Evolutionary conservation across 2,888 invertebrate genomes (phyloP), one percentile per base, ranked within the genome.

Genomic region (Nomada ruficornis): DNA sequence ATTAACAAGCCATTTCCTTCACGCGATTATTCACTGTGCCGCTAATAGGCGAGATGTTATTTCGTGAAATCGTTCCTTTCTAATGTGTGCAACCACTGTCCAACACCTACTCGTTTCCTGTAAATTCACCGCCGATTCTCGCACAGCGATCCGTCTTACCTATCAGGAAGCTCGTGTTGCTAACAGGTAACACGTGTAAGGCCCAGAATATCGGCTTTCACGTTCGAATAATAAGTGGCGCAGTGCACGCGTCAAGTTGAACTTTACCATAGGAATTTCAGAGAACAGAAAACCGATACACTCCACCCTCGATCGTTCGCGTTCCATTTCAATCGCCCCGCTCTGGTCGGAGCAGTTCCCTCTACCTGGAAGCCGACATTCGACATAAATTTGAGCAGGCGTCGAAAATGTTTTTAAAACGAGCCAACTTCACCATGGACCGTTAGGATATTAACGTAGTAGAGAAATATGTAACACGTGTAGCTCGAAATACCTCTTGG

Each of bases 181-280:
- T 59, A 86, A 87, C 85, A 86, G 87, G 87, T 85, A 86, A 86
- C 86, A 86, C 54, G 83, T 86, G 86, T 86, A 86, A 83, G 83
- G 82, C 74, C 77, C 69, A 63, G 80, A 80, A 86, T 83, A 87
- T 86, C 86, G 80, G 83, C 80, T 87, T 86, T 86, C 86, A 84
- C 70, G 71, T 62, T 74, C 54, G 85, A 85, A 86, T 87, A 85
- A 86, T 86, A 86, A 87, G 77, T 80, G 64, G 76, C 77, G 62
- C 86, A 63, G 78, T 78, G 68, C 86, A 77, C 57, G 69, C 68
- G 74, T 62, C 80, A 60, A 80, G 73, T 73, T 73, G 74, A 80
- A 76, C 73, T 70, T 70, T 52, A 59, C 64, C 68, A 70, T 57
- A 69, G 62, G 71, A 64, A 82, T 75, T 78, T 83, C 73, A 71